A percentile compares a stretch with the other conserved stretches of the same genome.
These are phyloP conservation scores for Amphiprion percula DNA, from an alignment of 2,113 vertebrate genomes.

Conservation along the genomic window DNA sequence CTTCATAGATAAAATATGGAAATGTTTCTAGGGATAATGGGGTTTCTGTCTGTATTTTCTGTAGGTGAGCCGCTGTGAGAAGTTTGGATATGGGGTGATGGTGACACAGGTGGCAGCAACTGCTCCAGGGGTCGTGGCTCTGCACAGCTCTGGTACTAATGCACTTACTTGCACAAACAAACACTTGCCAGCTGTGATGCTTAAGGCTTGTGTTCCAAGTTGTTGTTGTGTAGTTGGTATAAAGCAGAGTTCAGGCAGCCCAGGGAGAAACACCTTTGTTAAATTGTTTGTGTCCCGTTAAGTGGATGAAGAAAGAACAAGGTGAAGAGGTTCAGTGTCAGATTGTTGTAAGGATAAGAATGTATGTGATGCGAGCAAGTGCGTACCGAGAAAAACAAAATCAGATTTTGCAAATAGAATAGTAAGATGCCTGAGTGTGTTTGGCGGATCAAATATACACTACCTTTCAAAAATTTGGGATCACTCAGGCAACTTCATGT, in stretches of 20 bases:
- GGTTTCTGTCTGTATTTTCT: slow-evolving; percentile 21
- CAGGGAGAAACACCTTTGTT: not conserved
- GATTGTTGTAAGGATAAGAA: not conserved
- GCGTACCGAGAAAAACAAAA: slow-evolving; percentile 2
- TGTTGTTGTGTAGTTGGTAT: not conserved
- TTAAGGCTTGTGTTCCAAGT: not conserved
- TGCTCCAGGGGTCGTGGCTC: slow-evolving; percentile 87
- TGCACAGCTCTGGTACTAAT: slow-evolving; percentile 90
- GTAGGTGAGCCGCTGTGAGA: slow-evolving; percentile 91
- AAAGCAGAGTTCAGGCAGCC: not conserved
- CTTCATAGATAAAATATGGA: not conserved
- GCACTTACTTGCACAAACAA: slow-evolving; percentile 20
- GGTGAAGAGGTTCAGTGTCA: not conserved
- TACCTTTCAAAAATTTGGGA: too few relatives aligned
- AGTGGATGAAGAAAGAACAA: slow-evolving; percentile 5
- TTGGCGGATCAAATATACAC: not conserved
- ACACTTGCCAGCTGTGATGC: slow-evolving; percentile 18
- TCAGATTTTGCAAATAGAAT: not conserved
- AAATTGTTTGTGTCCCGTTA: not conserved
- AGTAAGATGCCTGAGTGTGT: not conserved
- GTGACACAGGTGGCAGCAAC: slow-evolving; percentile 92
- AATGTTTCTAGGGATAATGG: not conserved
- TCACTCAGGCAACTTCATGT: too few relatives aligned
- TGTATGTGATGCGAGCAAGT: not conserved
- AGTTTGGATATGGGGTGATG: slow-evolving; percentile 91